A percentile compares a stretch with the other conserved stretches of the same genome.
These are phyloP conservation scores for Chiroxiphia lanceolata DNA, from an alignment of 2,797 vertebrate genomes.

Conservation along the genomic window DNA sequence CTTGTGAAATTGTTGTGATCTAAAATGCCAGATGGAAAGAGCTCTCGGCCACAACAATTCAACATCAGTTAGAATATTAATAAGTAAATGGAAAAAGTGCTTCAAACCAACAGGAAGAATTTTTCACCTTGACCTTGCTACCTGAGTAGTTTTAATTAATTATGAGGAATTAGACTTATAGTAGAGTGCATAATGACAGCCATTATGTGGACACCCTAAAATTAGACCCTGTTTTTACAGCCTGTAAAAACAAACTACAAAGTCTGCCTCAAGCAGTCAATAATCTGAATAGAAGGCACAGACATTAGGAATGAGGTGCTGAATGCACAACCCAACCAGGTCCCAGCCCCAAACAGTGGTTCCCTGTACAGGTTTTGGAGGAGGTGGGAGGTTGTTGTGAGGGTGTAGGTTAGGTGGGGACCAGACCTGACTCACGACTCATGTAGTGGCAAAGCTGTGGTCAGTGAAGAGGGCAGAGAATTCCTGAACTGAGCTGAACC, in stretches of 20 bases:
- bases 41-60: background rate
- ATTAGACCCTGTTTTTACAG: slow-evolving; percentile 11
- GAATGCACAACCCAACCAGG: background rate
- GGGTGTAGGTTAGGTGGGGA: background rate
- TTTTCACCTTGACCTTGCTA: slow-evolving; percentile 30
- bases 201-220: background rate
- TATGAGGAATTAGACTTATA: background rate
- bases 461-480: background rate
- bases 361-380: background rate
- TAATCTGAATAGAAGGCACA: background rate
- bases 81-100: slow-evolving; percentile 18
- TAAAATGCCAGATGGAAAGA: background rate
- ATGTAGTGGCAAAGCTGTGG: rapidly evolving
- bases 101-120: background rate
- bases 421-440: rapidly evolving
- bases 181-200: background rate
- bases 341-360: background rate
- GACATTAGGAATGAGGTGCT: background rate
- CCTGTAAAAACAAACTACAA: background rate
- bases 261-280: background rate
- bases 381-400: background rate
- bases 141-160: slow-evolving; percentile 36
- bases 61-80: background rate
- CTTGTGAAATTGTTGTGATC: background rate
- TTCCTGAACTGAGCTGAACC: rapidly evolving